phyloP scores from a whole-genome alignment of 1,140 invertebrate species.

The Sinonovacula constricta region DNA sequence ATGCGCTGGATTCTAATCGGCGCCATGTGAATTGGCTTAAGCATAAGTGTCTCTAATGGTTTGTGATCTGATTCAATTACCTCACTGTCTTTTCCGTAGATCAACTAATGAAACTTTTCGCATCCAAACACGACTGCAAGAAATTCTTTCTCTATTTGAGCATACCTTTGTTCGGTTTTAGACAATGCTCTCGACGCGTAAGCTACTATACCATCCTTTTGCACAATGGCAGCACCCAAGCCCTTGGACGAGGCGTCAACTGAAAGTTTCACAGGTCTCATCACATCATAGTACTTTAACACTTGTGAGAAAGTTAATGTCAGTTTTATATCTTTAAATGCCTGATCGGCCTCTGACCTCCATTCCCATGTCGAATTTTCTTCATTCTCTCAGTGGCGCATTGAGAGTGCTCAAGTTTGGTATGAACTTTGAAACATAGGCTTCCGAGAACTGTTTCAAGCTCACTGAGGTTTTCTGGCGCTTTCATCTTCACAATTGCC shows the following conservation, averaged over 20 bases:
- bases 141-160: constrained; percentile 80
- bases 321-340: not conserved
- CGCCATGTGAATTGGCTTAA: too few relatives aligned
- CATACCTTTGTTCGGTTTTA: constrained; percentile 65
- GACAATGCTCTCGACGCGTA: too few relatives aligned
- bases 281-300: constrained; percentile 50
- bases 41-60: constrained; percentile 66
- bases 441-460: constrained; percentile 50
- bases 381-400: constrained; percentile 12
- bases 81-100: constrained; percentile 21
- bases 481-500: constrained; percentile 62
- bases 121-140: constrained; percentile 80
- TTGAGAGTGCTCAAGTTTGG: constrained; percentile 64
- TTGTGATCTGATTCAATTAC: constrained; percentile 72
- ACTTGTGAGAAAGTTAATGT: too few relatives aligned
- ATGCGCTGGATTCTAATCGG: constrained; percentile 68
- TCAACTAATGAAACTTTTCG: constrained; percentile 81
- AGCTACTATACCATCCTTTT: constrained; percentile 68
- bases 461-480: too few relatives aligned
- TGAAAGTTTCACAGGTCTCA: constrained; percentile 28
- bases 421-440: constrained; percentile 73
- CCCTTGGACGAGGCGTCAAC: constrained; percentile 76
- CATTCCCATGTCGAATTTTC: constrained; percentile 13
- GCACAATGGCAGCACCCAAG: constrained; percentile 76
- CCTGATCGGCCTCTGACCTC: not conserved